phyloP scores from a whole-genome alignment of 2,888 invertebrate species.

The Scrobipalpa costella region DNA sequence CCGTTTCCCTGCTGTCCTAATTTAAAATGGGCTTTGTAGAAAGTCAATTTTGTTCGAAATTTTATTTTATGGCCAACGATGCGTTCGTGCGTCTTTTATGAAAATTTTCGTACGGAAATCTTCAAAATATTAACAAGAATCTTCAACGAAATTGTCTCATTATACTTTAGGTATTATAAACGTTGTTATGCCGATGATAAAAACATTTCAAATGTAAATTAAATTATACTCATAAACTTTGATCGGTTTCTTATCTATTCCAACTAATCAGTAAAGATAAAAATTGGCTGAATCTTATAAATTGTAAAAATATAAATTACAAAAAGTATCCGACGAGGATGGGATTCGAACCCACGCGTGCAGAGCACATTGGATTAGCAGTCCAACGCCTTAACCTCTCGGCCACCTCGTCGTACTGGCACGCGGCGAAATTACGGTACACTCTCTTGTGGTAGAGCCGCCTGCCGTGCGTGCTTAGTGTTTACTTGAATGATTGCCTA shows the following conservation, averaged over 20 bases:
- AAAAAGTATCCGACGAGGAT: constrained; percentile 82
- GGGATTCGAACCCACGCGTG: constrained; percentile 93
- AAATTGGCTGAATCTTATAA: neutral
- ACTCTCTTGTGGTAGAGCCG: constrained; percentile 1
- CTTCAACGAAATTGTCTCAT: neutral
- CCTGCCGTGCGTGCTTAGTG: neutral
- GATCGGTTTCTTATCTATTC: neutral
- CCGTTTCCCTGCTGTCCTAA: constrained; percentile 20
- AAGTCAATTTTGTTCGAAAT: constrained; percentile 20
- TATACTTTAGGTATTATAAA: neutral
- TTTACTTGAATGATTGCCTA: neutral
- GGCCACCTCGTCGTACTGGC: constrained; percentile 74
- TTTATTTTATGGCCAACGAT: constrained; percentile 6
- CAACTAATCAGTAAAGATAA: neutral
- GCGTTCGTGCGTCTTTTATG: constrained; percentile 6
- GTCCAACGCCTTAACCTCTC: constrained; percentile 83
- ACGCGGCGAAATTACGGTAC: constrained; percentile 7
- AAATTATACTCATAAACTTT: neutral
- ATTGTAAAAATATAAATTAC: constrained; percentile 11
- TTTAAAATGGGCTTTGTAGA: constrained; percentile 20
- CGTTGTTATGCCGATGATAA: neutral
- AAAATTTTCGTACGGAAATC: neutral
- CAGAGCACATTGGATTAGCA: constrained; percentile 93
- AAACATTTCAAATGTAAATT: neutral
- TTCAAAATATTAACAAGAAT: neutral